Evolutionary conservation across 2,113 vertebrate genomes (phyloP), one percentile per base, ranked within the genome.

Genomic region (Jaculus jaculus): DNA sequence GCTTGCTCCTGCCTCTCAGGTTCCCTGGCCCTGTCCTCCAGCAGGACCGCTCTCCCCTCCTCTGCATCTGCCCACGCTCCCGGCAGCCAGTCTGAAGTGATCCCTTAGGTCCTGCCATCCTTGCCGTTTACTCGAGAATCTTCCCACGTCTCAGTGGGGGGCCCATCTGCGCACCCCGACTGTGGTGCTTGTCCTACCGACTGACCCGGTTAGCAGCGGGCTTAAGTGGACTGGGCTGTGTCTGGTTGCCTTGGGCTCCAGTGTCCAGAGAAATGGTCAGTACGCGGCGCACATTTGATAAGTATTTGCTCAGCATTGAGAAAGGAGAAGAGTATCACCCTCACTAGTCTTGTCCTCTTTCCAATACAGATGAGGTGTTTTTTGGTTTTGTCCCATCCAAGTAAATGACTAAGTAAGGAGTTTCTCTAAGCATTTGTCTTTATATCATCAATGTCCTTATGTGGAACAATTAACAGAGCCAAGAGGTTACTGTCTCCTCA

Each of bases 311-410:
- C 94, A 97, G 73, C 97, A 96, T 58, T 2, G 5, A 93, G 42
- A 96, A 81, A 96, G 96, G 95, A 97, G 93, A 97, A 97, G 94
- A 98, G 97, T 91, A 84, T 60, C 95, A 88, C 37, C 94, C 96
- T 97, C 97, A 94, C 96, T 93, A 95, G 80, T 92, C 74, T 80
- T 84, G 37, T 66, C 54, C 42, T 68, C n/a, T 96, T 97, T 97
- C 94, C 93, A 96, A 92, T 89, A 95, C 96, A 95, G 93, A 68
- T 0, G 63, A 91, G 23, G 0, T 54, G n/a, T n/a, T n/a, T 9
- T 20, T n/a, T 84, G 21, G 69, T 37, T 63, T 30, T 30, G 1
- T 12, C 84, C 0, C 88, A 96, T 75, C 37, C n/a, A 95, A 91
- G 93, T 21, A 72, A 96, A 94, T 96, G 91, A 95, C 94, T 96